Conservation (phyloP, 2,797 vertebrate species). For the Sebastes hubbsi region DNA sequence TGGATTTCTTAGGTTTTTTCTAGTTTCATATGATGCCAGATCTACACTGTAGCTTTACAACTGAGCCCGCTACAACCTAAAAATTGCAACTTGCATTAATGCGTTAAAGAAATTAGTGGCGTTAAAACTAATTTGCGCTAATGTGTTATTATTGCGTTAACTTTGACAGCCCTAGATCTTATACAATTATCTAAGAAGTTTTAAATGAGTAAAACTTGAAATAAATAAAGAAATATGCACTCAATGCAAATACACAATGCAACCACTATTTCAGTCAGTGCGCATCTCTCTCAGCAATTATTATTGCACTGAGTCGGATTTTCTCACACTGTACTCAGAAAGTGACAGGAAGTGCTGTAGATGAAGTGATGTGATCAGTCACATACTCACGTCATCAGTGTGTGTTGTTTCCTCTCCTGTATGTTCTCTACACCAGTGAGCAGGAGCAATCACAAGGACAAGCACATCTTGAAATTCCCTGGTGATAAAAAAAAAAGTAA, state of each 20-base stretch:
- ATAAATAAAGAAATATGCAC: not conserved
- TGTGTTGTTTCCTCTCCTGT: conserved; percentile 16
- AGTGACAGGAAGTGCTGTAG: not conserved
- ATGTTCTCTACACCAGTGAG: conserved; percentile 20
- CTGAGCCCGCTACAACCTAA: too few relatives aligned
- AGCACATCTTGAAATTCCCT: conserved; percentile 37
- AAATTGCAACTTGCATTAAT: too few relatives aligned
- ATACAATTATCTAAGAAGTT: not conserved
- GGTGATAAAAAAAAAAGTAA: conserved; percentile 19
- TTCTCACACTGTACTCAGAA: not conserved
- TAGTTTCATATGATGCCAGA: too few relatives aligned
- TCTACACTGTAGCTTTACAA: too few relatives aligned
- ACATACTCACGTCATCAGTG: not conserved
- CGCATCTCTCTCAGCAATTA: not conserved
- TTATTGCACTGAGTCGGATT: not conserved
- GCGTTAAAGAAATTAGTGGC: too few relatives aligned
- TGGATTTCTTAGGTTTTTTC: too few relatives aligned
- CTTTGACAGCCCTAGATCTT: not conserved
- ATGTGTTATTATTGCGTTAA: too few relatives aligned
- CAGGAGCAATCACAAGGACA: conserved; percentile 36
- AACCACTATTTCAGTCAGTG: not conserved
- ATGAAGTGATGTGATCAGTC: not conserved
- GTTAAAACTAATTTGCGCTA: too few relatives aligned
- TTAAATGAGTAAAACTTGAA: not conserved
- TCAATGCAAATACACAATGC: not conserved